Evolutionary conservation across 1,140 invertebrate species (phyloP), one percentile per base, ranked within the genome.

Genomic region (Neuroterus valhalla): DNA sequence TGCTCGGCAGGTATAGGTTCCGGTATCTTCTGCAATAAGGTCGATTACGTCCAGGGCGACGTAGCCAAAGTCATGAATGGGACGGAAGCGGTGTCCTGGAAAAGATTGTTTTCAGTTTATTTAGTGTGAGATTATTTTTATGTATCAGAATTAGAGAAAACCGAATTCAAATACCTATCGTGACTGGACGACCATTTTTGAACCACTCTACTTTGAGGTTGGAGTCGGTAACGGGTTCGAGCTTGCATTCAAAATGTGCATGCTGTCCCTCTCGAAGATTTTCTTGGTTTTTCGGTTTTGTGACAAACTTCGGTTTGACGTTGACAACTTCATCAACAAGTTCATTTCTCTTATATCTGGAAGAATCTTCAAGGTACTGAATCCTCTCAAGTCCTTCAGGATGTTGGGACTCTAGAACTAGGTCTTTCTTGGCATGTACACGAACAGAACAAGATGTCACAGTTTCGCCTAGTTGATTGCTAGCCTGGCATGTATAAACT

Each of bases 161-260:
- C n/a, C n/a, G n/a, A 8, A 38, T 0, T 38, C 10, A 8, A 38
- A 38, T 88, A 93, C 93, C 93, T 86, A 97, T 93, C 8, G 95
- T 97, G 44, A 98, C 93, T 72, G 96, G 96, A 84, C 94, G 93
- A 68, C 96, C 96, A 89, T 98, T 97, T 85, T 97, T 97, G 85
- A 93, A 98, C 97, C 97, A 98, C 89, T 98, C 96, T 15, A 98
- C 96, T 90, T 96, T 96, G 23, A 98, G 88, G 81, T 98, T 97
- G 0, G 96, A 93, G 91, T 99, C 98, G 19, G 97, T 98, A 3
- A 97, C 95, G n/a, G 97, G 97, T 90, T 98, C 97, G 15, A 99
- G 91, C 90, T 98, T 98, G 86, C 97, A 98, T 91, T 99, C 98
- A 90, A 99, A 99, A 85, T 99, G 98, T 68, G 97, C 97, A 82